Base-by-base conservation (phyloP, 2,113 vertebrate genomes). In the Apus apus region DNA sequence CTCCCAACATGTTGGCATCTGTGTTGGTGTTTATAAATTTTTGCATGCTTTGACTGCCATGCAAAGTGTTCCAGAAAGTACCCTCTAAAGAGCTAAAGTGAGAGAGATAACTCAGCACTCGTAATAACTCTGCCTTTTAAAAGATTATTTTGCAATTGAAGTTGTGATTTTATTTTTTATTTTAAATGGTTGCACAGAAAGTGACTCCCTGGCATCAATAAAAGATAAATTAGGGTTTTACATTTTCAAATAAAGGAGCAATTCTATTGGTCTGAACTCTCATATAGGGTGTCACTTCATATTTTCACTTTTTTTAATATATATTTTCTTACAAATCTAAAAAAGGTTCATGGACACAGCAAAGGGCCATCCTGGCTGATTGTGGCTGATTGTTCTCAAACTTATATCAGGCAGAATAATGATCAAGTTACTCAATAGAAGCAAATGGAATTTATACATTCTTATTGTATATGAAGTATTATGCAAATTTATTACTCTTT, bases 21-120 rank as follows among this genome's bases (percentile, higher is more conserved):
- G 93, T 93, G 92, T 74, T 95, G 92, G 65, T 96, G 94, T 96
- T 96, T 96, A 94, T 94, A 95, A 89, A 86, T 92, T 94, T 87
- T 60, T 94, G 76, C 86, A 76, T 93, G 95, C 93, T 93, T 93
- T 88, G 93, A 96, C 92, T 95, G 90, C 95, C 90, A 72, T 92
- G 85, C 65, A 90, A 65, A 92, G 93, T 81, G 79, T 88, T 96
- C 76, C 85, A 90, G 95, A 93, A 86, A 88, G 85, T 93, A 56
- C 73, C 91, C 87, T 94, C 88, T 67, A 16, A 94, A 90, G 95
- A 96, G 79, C 68, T 93, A 90, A 90, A 94, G 93, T 50, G 93
- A 80, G 96, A 79, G 93, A 78, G 91, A 61, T 7, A 91, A 15
- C 79, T 72, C 94, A 16, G 85, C 83, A 72, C 82, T 88, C 2